Base-by-base conservation (phyloP, 2,797 vertebrate species). In the Limosa lapponica region DNA sequence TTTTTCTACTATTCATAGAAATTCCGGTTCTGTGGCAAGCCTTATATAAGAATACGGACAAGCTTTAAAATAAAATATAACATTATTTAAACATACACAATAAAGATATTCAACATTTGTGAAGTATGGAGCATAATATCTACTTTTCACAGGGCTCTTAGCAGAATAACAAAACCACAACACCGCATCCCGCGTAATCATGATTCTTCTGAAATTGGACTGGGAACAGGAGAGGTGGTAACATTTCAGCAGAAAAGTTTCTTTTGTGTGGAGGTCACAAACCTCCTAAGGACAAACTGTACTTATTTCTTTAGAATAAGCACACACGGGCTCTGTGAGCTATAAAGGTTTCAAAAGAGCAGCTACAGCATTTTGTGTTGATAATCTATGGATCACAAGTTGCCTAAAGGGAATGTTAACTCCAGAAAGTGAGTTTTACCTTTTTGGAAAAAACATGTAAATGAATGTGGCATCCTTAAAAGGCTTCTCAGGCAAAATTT, bases 321-420 rank as follows among this genome's bases (percentile, higher is more conserved):
- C 20, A 39, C 18, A 39, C 23, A 23, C 15, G n/a, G 20, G 52
- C 34, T 85, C 34, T 83, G n/a, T 57, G 52, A 52, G 2, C 19
- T 61, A 27, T 32, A 61, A 89, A 64, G 54, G 44, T 57, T 92
- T 87, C 71, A 57, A 57, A 94, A 77, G 16, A 80, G 74, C 71
- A 82, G 12, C 69, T 87, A 43, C 52, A 70, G 89, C 72, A 61
- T 39, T 89, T 73, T 34, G 19, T 30, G 57, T 72, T 65, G 37
- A 92, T 94, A 86, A 89, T 65, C 49, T 86, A 58, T 41, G 72
- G 69, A 87, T 74, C 89, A 62, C 57, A 84, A 96, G 37, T 57
- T 82, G 48, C 57, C 49, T 74, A 58, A 78, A 91, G 84, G 59
- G 49, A 83, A 83, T 34, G 15, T 54, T 85, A 89, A 51, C 64